Percentiles rank a stretch among this genome's conserved stretches.
Evolutionary conservation across 1,140 invertebrate species (phyloP).

Genomic region (Cephus cinctus): DNA sequence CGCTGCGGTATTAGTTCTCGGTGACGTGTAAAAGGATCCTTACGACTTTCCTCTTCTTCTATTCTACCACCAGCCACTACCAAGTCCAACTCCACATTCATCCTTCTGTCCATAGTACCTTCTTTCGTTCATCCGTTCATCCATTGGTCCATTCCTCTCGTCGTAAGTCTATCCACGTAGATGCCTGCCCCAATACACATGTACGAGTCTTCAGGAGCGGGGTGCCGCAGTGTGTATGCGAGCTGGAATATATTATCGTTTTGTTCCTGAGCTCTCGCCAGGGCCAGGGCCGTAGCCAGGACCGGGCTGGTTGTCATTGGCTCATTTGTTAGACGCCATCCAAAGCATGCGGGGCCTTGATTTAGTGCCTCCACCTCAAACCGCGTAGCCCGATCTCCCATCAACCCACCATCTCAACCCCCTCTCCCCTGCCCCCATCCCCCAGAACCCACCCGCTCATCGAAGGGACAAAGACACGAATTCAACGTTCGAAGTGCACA

Average conservation of each 20-base stretch:
- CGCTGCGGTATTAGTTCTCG: constrained; percentile 47
- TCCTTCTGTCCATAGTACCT: constrained; percentile 16
- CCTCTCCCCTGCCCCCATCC: constrained; percentile 31
- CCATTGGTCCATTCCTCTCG: constrained; percentile 15
- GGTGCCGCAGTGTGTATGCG: constrained; percentile 19
- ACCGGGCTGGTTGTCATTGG: constrained; percentile 54
- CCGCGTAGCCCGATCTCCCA: constrained; percentile 32
- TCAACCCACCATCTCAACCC: constrained; percentile 3
- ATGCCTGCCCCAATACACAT: too few relatives aligned
- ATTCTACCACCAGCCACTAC: constrained; percentile 8
- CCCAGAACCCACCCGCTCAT: constrained; percentile 30
- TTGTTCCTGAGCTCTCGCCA: constrained; percentile 39
- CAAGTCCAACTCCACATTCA: constrained; percentile 12
- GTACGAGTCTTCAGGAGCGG: too few relatives aligned
- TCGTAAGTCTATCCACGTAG: constrained; percentile 4
- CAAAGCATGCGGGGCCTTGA: constrained; percentile 56
- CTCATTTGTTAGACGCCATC: constrained; percentile 59
- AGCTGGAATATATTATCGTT: constrained; percentile 55
- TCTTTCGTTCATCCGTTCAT: constrained; percentile 16
- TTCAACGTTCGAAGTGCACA: constrained; percentile 34
- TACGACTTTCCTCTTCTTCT: constrained; percentile 11
- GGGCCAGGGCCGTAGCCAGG: constrained; percentile 27
- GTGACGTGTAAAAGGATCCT: constrained; percentile 38
- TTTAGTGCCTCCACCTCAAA: constrained; percentile 54
- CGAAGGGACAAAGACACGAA: constrained; percentile 46